Evolutionary conservation across 2,113 vertebrate genomes (phyloP).

Genomic region (Tylochromis polylepis): DNA sequence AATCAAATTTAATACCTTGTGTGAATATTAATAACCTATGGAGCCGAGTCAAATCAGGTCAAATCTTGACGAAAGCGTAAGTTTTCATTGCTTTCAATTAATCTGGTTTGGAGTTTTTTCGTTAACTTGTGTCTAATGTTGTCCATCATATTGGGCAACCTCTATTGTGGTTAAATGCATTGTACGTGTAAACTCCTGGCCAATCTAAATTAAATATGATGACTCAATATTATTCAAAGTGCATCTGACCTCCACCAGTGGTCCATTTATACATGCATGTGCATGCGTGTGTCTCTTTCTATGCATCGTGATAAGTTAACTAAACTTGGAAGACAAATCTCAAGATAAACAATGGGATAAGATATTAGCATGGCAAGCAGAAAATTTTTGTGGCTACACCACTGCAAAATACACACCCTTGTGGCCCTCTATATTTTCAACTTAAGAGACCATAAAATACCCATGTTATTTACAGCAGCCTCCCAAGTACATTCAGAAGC

Average conservation of each 20-base stretch:
- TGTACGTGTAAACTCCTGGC: neutral
- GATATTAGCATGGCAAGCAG: neutral
- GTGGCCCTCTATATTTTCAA: neutral
- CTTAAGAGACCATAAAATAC: neutral
- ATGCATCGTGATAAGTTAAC: neutral
- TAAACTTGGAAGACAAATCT: neutral
- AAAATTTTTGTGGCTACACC: neutral
- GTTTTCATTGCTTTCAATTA: neutral
- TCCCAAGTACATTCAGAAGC: neutral
- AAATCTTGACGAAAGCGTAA: neutral
- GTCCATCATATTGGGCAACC: neutral
- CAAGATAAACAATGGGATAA: neutral
- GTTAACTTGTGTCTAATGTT: neutral
- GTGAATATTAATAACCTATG: neutral
- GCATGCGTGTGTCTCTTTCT: neutral
- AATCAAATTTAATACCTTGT: neutral
- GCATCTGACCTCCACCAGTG: fast-evolving
- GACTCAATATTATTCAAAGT: neutral
- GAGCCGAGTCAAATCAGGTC: neutral
- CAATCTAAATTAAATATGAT: neutral
- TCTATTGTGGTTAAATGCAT: neutral
- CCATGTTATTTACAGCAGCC: neutral
- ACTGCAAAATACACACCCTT: neutral
- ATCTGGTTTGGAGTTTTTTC: neutral
- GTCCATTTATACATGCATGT: neutral